Evolutionary conservation across 2,113 vertebrate genomes (phyloP).

Genomic region (Myiozetetes cayanensis): DNA sequence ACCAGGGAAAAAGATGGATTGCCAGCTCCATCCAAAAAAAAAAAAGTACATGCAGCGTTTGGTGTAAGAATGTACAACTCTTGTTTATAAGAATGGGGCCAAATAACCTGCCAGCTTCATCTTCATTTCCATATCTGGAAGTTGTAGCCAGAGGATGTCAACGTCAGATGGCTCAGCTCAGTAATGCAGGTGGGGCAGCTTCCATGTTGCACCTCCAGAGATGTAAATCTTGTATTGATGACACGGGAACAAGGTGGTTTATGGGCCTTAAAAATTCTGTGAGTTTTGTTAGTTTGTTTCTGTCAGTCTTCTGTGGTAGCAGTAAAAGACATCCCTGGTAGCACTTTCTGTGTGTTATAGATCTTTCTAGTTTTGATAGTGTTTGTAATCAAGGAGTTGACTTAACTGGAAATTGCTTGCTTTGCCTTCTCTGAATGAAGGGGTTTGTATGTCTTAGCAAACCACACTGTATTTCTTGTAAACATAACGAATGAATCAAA

Average conservation of each 20-base stretch:
- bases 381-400: neutral
- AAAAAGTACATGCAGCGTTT: neutral
- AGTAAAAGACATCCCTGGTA: neutral
- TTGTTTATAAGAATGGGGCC: neutral
- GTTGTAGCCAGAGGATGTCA: neutral
- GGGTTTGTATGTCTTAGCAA: neutral
- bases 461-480: neutral
- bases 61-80: neutral
- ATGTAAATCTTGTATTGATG: neutral
- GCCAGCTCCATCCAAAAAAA: neutral
- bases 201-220: neutral
- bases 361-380: neutral
- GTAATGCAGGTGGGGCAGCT: neutral
- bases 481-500: neutral
- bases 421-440: conserved; percentile 9
- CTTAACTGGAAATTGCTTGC: neutral
- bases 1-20: neutral
- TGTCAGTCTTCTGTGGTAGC: neutral
- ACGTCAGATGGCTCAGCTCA: neutral
- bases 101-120: neutral
- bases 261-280: neutral
- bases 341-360: neutral
- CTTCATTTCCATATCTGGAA: neutral
- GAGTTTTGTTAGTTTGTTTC: neutral
- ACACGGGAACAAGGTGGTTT: neutral